Evolutionary conservation across 2,797 vertebrate species (phyloP).

Genomic region (Crypturellus tataupa): DNA sequence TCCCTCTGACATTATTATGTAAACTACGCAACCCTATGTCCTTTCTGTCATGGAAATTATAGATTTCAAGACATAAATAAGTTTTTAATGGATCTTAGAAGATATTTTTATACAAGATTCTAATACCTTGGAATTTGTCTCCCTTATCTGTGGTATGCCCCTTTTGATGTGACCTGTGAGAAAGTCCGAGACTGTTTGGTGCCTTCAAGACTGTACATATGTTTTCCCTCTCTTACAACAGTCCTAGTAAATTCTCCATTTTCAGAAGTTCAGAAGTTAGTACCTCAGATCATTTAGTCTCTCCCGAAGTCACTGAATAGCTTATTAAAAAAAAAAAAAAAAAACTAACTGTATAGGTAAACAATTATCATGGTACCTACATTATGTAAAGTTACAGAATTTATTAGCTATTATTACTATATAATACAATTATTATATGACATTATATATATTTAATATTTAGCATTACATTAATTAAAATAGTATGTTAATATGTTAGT

Average conservation of each 20-base stretch:
- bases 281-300: not conserved
- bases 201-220: not conserved
- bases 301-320: not conserved
- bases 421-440: not conserved
- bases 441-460: too few species aligned
- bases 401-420: not conserved
- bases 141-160: not conserved
- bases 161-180: not conserved
- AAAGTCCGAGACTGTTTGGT: not conserved
- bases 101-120: not conserved
- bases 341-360: not conserved
- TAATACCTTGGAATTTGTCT: not conserved
- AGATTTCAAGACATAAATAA: not conserved
- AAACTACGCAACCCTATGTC: not conserved
- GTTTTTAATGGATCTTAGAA: not conserved
- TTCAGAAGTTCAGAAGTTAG: not conserved
- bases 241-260: not conserved
- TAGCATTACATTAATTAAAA: too few species aligned
- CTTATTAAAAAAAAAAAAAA: not conserved
- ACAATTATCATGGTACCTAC: not conserved
- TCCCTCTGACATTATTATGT: not conserved
- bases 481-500: not conserved
- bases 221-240: not conserved
- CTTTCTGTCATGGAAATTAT: not conserved
- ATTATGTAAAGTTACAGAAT: not conserved